phyloP scores from a whole-genome alignment of 2,113 vertebrate species.

The Nematolebias whitei region DNA sequence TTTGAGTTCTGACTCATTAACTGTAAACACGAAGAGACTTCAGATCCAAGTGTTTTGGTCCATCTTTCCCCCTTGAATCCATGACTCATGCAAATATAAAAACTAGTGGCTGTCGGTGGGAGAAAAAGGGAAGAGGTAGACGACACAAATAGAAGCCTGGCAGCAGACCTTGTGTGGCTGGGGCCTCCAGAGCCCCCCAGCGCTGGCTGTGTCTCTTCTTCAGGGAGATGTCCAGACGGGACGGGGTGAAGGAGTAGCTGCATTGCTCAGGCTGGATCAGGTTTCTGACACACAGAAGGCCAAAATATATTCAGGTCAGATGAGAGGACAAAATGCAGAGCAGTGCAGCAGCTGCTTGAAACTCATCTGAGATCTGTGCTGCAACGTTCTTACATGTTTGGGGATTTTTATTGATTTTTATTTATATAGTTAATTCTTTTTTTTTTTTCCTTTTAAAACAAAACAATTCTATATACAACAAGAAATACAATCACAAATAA shows the following conservation, averaged over 20 bases:
- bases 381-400: neutral
- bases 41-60: neutral
- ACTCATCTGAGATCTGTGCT: neutral
- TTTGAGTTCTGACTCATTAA: too few species aligned
- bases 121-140: too few species aligned
- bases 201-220: conserved; percentile 97
- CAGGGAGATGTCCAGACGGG: conserved; percentile 90
- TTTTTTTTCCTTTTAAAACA: too few species aligned
- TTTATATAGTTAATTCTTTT: too few species aligned
- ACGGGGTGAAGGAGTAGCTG: conserved; percentile 89
- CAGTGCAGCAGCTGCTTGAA: neutral
- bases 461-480: too few species aligned
- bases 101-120: neutral
- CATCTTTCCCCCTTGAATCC: neutral
- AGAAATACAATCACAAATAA: too few species aligned
- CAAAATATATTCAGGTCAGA: conserved; percentile 4
- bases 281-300: conserved; percentile 80
- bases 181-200: conserved; percentile 95
- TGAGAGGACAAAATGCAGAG: neutral
- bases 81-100: neutral
- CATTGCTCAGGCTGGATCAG: conserved; percentile 94
- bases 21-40: too few species aligned
- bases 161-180: conserved; percentile 96
- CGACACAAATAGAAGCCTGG: conserved; percentile 73
- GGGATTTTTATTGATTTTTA: too few species aligned